A percentile compares a stretch with the other conserved stretches of the same genome.
phyloP scores from a whole-genome alignment of 2,888 invertebrate species.

The Lochmaea crataegi region DNA sequence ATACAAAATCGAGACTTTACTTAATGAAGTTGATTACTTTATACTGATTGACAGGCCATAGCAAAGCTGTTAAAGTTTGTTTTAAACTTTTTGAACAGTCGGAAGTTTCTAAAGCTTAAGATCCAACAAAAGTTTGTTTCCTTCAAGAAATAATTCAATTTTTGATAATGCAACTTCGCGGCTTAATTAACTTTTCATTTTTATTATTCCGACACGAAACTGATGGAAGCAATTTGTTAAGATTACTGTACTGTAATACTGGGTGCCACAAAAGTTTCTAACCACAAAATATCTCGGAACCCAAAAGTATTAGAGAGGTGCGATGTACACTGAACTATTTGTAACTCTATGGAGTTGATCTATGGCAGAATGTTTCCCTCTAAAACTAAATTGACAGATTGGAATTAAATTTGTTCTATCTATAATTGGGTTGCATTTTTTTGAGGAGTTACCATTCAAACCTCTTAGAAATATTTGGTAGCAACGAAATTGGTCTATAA shows the following conservation, averaged over 20 bases:
- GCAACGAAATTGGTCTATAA: too few species aligned
- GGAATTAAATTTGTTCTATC: too few species aligned
- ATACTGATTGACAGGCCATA: constrained; percentile 21
- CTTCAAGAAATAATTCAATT: constrained; percentile 9
- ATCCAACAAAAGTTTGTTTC: constrained; percentile 18
- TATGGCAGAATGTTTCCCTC: too few species aligned
- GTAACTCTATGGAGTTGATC: too few species aligned
- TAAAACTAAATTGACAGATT: too few species aligned
- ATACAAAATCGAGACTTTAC: constrained; percentile 6
- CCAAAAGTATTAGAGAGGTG: too few species aligned
- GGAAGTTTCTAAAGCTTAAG: constrained; percentile 3
- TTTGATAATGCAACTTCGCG: constrained; percentile 12
- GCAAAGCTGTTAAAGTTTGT: constrained; percentile 19
- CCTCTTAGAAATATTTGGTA: too few species aligned
- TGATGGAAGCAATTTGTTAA: neutral
- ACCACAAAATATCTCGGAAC: too few species aligned
- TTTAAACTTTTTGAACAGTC: constrained; percentile 15
- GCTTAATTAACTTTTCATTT: constrained; percentile 7
- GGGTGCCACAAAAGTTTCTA: too few species aligned
- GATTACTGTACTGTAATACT: neutral
- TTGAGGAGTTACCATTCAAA: too few species aligned
- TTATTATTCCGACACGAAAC: neutral
- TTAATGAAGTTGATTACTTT: constrained; percentile 17
- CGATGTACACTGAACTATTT: too few species aligned
- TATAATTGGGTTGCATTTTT: too few species aligned